A percentile compares a stretch with the other conserved stretches of the same genome.
Evolutionary conservation across 2,113 vertebrate genomes (phyloP).

Genomic region (Ptilorrhoa leucosticta): DNA sequence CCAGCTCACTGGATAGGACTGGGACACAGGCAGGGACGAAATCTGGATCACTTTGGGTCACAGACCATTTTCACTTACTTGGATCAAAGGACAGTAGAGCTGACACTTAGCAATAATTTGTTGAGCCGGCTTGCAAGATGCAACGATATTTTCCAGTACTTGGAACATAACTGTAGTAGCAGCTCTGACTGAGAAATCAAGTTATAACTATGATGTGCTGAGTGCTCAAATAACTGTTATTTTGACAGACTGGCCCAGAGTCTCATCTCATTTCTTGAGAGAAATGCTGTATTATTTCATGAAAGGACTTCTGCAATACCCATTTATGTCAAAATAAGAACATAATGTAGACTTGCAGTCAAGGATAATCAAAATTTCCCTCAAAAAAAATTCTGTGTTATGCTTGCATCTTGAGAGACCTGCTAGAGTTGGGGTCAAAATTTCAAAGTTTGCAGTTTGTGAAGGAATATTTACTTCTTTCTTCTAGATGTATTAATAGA

Average conservation of each 20-base stretch:
- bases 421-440: neutral
- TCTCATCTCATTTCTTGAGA: constrained; percentile 1
- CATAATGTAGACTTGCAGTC: neutral
- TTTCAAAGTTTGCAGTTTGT: neutral
- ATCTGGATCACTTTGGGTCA: neutral
- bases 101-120: neutral
- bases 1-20: neutral
- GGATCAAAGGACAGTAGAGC: neutral
- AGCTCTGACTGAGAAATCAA: neutral
- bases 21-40: neutral
- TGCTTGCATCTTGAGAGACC: neutral
- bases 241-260: constrained; percentile 13
- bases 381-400: neutral
- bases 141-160: neutral
- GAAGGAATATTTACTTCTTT: neutral
- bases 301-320: neutral
- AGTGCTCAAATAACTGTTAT: neutral
- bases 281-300: constrained; percentile 10
- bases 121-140: neutral
- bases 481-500: neutral
- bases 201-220: neutral
- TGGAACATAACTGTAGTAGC: neutral
- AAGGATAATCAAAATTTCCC: constrained; percentile 23
- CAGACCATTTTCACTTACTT: neutral
- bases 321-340: constrained; percentile 30